Evolutionary conservation across 2,797 vertebrate genomes (phyloP), one percentile per base, ranked within the genome.

Genomic region (Eulemur mongoz): DNA sequence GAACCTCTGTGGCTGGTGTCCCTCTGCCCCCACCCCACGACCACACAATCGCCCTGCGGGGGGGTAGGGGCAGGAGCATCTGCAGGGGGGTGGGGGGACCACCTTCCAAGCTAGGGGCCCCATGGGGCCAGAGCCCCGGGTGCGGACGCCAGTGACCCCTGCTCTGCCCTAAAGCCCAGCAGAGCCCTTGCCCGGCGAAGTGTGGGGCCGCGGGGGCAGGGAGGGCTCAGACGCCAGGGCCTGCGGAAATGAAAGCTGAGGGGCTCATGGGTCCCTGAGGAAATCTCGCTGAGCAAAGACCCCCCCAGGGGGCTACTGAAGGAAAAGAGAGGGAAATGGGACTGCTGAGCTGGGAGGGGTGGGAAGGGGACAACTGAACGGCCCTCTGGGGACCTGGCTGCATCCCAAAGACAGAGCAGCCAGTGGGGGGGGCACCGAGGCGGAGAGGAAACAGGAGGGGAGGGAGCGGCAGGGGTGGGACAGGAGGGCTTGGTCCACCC

Each of bases 171-270:
- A 20, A 8, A 1, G 0, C 17, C 73, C 63, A 8, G 1, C 50
- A 1, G 14, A 32, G 65, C n/a, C 61, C n/a, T 25, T 1, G n/a
- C 18, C 23, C 45, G 7, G 1, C 1, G 20, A 22, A 30, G 35
- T 1, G 32, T 0, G 3, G 10, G 0, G 50, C 13, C 7, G 14
- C 1, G 2, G 25, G 50, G 30, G 32, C 18, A 7, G 32, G 12
- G 35, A 27, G 57, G 25, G 10, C 48, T 57, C 75, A 23, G 43
- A 43, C 2, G 22, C 23, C 22, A 23, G 13, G 63, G 38, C 61
- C 27, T 27, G 2, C 15, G 10, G n/a, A n/a, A 32, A 50, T 23
- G 3, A 82, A 38, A 7, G 0, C 43, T 7, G n/a, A 30, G 11
- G 45, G 32, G 40, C 4, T 0, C 14, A 3, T 8, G 45, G 43